Base-by-base conservation (phyloP, 2,888 invertebrate species). In the Adineta ricciae region DNA sequence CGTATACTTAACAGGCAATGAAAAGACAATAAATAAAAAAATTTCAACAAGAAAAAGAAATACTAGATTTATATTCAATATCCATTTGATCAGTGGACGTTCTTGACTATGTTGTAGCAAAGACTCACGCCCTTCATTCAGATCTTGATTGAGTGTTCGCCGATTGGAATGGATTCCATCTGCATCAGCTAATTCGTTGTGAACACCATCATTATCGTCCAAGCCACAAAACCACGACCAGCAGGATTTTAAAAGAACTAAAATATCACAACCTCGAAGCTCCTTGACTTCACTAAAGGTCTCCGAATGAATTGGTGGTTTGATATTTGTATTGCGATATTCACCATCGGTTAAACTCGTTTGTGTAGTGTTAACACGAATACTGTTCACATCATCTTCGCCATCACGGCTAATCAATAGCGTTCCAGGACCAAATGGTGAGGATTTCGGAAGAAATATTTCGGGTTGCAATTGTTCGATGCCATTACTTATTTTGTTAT, bases 141-240 rank as follows among this genome's bases (percentile, higher is more conserved):
- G 27, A 14, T 36, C 32, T 32, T 7, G 7, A 36, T 32, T 41
- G 24, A n/a, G 8, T 78, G 21, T 38, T 78, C n/a, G 38, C 41
- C 41, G 41, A 24, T 24, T 21, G 9, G 46, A 46, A 8, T 46
- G 46, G 11, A 46, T 46, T 8, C 46, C 46, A 46, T 46, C 46
- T 8, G 11, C 46, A 8, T 46, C 46, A 46, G 46, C 5, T 46
- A 11, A 46, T 46, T 46, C 46, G 11, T 46, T 46, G 46, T 21
- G 41, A 41, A 8, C 46, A 46, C 11, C 46, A 46, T 8, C 9
- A 41, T 41, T 78, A 32, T 2, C 4, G 14, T 78, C 78, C n/a
- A 78, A 78, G 1, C 78, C 78, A 78, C 78, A 78, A n/a, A 78
- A 78, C 78, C 78, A 78, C 41, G 78, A 38, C 41, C 78, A 38